phyloP scores from a whole-genome alignment of 2,113 vertebrate species.

The Chaetodon trifascialis region DNA sequence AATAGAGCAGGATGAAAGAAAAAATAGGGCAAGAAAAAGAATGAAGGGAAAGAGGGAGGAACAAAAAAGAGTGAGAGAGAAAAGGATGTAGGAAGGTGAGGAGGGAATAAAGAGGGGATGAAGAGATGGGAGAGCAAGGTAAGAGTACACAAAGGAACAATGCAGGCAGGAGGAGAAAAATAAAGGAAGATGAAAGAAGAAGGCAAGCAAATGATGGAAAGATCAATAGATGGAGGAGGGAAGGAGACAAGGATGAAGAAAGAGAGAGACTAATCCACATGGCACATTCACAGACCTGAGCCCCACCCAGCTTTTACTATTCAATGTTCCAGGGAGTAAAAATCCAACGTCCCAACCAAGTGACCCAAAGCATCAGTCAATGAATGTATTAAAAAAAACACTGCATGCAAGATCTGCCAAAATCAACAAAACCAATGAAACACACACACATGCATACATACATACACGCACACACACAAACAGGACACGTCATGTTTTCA shows the following conservation, averaged over 20 bases:
- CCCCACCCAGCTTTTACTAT: constrained; percentile 6
- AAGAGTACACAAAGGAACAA: neutral
- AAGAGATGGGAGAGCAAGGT: neutral
- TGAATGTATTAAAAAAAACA: neutral
- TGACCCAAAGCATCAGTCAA: constrained; percentile 7
- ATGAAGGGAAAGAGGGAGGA: neutral
- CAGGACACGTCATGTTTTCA: constrained; percentile 29
- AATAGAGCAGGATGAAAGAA: neutral
- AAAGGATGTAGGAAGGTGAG: neutral
- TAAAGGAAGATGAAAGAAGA: neutral
- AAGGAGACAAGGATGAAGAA: neutral
- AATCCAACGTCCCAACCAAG: constrained; percentile 32
- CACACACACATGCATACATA: constrained; percentile 14
- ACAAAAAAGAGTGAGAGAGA: neutral
- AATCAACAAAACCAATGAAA: constrained; percentile 11
- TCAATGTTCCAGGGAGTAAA: neutral
- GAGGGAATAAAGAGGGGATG: neutral
- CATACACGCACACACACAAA: constrained; percentile 9
- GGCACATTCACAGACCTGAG: neutral
- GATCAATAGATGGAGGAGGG: neutral
- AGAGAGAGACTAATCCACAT: neutral
- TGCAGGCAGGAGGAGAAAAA: neutral
- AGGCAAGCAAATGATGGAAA: neutral
- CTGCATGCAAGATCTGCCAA: neutral
- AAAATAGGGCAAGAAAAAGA: neutral